Evolutionary conservation across 53 echinoderm and acorn worm species (phyloP).

Genomic region (Echinarachnius parma): DNA sequence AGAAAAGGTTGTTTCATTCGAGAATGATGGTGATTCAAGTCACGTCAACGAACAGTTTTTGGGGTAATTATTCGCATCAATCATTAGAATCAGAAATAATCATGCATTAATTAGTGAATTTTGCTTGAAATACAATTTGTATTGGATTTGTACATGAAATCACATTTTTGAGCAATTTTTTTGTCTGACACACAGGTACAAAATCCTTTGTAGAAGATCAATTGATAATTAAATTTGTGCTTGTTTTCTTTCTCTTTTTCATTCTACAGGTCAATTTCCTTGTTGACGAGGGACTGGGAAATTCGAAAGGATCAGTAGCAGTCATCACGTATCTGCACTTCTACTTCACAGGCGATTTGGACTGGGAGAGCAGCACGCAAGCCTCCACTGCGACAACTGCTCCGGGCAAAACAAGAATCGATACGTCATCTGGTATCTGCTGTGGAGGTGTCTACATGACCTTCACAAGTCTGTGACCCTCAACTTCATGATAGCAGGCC

Average conservation of each 20-base stretch:
- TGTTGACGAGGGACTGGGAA: conserved; percentile 47
- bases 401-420: conserved; percentile 61
- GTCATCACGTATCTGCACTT: conserved; percentile 57
- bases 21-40: too few relatives aligned
- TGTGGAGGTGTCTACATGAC: conserved; percentile 22
- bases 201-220: too few relatives aligned
- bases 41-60: too few relatives aligned
- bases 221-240: too few relatives aligned
- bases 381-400: conserved; percentile 60
- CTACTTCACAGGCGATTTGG: conserved; percentile 44
- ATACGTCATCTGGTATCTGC: conserved; percentile 36
- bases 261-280: conserved; percentile 74
- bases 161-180: too few relatives aligned
- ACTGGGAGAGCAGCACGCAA: conserved; percentile 33
- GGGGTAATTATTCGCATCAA: too few relatives aligned
- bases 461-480: not conserved
- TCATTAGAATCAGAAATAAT: too few relatives aligned
- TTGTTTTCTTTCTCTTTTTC: not conserved
- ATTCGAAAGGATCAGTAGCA: conserved; percentile 54
- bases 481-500: conserved; percentile 52
- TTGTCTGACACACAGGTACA: too few relatives aligned
- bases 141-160: too few relatives aligned
- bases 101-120: too few relatives aligned
- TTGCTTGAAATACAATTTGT: too few relatives aligned
- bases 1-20: too few relatives aligned